phyloP scores from a whole-genome alignment of 2,888 invertebrate species.

The Pristionchus entomophagus region DNA sequence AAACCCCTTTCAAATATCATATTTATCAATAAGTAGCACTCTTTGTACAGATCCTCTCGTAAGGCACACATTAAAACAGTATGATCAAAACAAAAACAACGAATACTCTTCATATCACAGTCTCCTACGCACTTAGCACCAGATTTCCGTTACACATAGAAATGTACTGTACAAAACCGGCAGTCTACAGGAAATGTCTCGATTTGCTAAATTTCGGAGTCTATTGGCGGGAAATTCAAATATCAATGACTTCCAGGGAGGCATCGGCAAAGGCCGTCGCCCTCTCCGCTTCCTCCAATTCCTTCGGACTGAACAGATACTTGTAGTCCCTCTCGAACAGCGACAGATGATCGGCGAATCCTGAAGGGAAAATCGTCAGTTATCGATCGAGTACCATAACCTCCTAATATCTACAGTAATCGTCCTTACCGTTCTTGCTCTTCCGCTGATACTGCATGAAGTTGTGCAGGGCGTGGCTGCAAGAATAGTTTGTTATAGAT shows the following conservation, averaged over 20 bases:
- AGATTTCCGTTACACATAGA: background rate
- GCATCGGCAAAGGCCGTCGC: conserved; percentile 37
- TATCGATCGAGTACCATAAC: too few relatives aligned
- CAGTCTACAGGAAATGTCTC: background rate
- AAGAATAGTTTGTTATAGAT: background rate
- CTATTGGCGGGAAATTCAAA: conserved; percentile 27
- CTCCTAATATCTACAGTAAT: too few relatives aligned
- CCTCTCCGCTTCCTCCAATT: conserved; percentile 43
- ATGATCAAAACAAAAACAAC: background rate
- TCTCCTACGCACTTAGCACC: background rate
- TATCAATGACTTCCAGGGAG: conserved; percentile 13
- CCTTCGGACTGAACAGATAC: background rate
- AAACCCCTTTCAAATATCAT: too few relatives aligned
- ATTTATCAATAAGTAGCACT: conserved; percentile 3
- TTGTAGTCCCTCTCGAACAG: conserved; percentile 7
- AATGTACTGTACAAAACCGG: background rate
- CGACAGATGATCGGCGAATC: background rate
- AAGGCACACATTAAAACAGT: background rate
- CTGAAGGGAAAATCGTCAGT: background rate
- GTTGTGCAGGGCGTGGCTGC: conserved; percentile 31
- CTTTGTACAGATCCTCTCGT: background rate
- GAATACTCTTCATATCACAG: conserved; percentile 1
- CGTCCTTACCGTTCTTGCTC: conserved; percentile 7
- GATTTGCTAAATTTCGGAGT: background rate
- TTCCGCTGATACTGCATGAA: conserved; percentile 20